These are phyloP conservation scores for Melipona quadrifasciata DNA, from an alignment of 1,140 invertebrate species.

Conservation along the genomic window DNA sequence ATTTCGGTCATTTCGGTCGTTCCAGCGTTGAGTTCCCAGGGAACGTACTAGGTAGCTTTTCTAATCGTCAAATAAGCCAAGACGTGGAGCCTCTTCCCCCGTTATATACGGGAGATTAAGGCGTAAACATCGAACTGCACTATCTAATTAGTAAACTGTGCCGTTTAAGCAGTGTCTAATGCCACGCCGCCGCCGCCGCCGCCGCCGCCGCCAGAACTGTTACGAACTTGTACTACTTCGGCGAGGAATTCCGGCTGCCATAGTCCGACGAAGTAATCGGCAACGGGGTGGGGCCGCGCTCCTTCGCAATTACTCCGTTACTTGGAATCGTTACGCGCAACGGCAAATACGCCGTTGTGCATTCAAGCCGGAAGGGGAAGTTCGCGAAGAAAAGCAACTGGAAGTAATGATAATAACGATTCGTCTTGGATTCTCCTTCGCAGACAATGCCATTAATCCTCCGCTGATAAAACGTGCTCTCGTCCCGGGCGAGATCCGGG, in stretches of 20 bases:
- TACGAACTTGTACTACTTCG: slow-evolving; percentile 28
- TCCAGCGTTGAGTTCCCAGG: too few species aligned
- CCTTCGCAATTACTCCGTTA: slow-evolving; percentile 29
- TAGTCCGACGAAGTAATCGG: slow-evolving; percentile 23
- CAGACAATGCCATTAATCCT: slow-evolving; percentile 49
- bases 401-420: slow-evolving; percentile 39
- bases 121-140: slow-evolving; percentile 46
- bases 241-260: slow-evolving; percentile 8
- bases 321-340: background rate
- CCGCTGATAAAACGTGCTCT: slow-evolving; percentile 23
- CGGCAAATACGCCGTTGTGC: background rate
- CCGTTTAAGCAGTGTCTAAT: slow-evolving; percentile 29
- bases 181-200: background rate
- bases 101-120: background rate
- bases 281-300: background rate
- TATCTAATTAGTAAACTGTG: slow-evolving; percentile 39
- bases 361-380: background rate
- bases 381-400: slow-evolving; percentile 36
- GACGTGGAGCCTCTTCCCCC: background rate
- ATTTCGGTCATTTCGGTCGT: too few species aligned
- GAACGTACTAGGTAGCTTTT: background rate
- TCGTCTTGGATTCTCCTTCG: slow-evolving; percentile 32
- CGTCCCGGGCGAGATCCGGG: background rate
- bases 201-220: background rate
- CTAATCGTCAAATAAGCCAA: background rate